Evolutionary conservation across 2,797 vertebrate genomes (phyloP), one percentile per base, ranked within the genome.

Genomic region (Sarcoramphus papa): DNA sequence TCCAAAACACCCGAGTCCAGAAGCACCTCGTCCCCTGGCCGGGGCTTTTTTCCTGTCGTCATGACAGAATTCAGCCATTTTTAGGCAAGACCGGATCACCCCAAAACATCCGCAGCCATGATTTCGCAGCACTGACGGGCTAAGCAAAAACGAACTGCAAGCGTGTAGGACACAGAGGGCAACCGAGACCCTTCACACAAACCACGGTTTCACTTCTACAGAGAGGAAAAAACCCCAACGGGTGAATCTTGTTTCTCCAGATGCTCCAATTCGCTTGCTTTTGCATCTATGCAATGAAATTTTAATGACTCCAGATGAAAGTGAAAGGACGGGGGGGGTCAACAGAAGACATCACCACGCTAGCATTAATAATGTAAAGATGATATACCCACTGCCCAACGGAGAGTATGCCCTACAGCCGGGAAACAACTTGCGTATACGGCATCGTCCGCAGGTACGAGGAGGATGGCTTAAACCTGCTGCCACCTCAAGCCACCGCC

Each of bases 101-200:
- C 28, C 41, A 20, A 60, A 95, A 54, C 1, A 2, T 18, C 27
- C 5, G 2, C 53, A 33, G 60, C 69, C 6, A 2, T 7, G 15
- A 51, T 56, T 41, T 41, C 3, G 4, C 50, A 64, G 67, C 47
- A 37, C 22, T 0, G 5, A 56, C 0, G 4, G 53, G 60, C 27
- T 25, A 16, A 43, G n/a, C 3, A 0, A 33, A 9, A 35, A 43
- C 1, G 2, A 90, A 35, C 63, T 13, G 31, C 41, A 19, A 57
- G 45, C 0, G 4, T 4, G 24, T 31, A 33, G 37, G 41, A 47
- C 1, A 4, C 3, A 1, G 37, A 76, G n/a, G 59, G 73, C 45
- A 47, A 67, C 43, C 1, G 0, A 50, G 73, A 37, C 59, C 28
- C 60, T 81, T 54, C 41, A 40, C 30, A 23, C 4, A 0, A 77